A percentile compares a stretch with the other conserved stretches of the same genome.
Conservation (phyloP, 2,113 vertebrate species). For the Motacilla tschutschensis region DNA sequence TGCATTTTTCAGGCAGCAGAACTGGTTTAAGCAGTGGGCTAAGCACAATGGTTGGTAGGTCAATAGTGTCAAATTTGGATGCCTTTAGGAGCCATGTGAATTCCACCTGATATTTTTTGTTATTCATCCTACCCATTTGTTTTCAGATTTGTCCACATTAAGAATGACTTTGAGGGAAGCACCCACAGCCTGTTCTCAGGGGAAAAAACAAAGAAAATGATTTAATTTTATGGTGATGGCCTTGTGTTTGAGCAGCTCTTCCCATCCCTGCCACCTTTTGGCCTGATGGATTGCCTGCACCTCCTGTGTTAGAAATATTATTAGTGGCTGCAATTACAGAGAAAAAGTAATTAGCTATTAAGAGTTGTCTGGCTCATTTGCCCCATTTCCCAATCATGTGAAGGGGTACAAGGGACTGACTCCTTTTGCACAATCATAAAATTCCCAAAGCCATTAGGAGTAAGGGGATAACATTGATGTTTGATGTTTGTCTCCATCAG, state of each 20-base stretch:
- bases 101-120: background rate
- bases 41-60: background rate
- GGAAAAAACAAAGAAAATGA: background rate
- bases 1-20: background rate
- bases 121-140: background rate
- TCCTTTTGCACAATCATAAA: background rate
- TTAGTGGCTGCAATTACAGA: background rate
- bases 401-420: background rate
- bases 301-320: background rate
- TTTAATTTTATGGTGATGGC: background rate
- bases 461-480: background rate
- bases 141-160: background rate
- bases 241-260: background rate
- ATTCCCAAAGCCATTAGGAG: background rate
- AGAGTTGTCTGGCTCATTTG: background rate
- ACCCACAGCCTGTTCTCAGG: background rate
- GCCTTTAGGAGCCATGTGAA: background rate
- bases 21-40: background rate
- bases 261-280: slow-evolving; percentile 5
- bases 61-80: background rate
- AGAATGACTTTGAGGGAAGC: background rate
- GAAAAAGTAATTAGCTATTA: background rate
- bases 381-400: background rate
- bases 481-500: background rate
- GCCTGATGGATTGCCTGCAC: background rate